Conservation (phyloP, 2,888 invertebrate species). For the Molorchus minor region DNA sequence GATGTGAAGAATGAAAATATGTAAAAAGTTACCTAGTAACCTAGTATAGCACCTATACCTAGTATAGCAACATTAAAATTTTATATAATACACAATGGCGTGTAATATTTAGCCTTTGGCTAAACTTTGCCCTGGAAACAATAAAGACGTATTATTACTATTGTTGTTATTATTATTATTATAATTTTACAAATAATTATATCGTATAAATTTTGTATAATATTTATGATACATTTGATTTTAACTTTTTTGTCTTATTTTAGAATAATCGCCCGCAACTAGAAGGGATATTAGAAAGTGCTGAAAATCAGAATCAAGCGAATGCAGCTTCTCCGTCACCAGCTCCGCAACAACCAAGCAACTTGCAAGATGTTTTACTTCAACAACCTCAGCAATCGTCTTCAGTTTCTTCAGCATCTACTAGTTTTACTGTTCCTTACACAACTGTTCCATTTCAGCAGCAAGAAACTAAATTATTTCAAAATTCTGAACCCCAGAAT, state of each 20-base stretch:
- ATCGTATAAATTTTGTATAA: background rate
- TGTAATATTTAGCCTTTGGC: too few relatives aligned
- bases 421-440: background rate
- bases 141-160: too few relatives aligned
- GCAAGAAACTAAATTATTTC: too few relatives aligned
- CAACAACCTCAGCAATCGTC: conserved; percentile 2
- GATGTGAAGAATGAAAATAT: too few relatives aligned
- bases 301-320: background rate
- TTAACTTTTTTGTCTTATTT: conserved; percentile 23
- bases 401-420: conserved; percentile 18
- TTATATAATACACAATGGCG: too few relatives aligned
- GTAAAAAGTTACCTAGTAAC: too few relatives aligned
- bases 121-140: too few relatives aligned
- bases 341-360: background rate
- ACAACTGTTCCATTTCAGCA: background rate
- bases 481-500: too few relatives aligned
- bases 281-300: conserved; percentile 34
- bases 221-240: too few relatives aligned
- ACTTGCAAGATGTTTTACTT: background rate
- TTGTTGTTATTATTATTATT: too few relatives aligned
- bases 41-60: too few relatives aligned
- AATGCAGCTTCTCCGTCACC: background rate
- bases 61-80: too few relatives aligned
- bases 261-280: conserved; percentile 39
- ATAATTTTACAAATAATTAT: background rate